Base-by-base conservation (phyloP, 2,888 invertebrate genomes). In the Dynastes grantii region DNA sequence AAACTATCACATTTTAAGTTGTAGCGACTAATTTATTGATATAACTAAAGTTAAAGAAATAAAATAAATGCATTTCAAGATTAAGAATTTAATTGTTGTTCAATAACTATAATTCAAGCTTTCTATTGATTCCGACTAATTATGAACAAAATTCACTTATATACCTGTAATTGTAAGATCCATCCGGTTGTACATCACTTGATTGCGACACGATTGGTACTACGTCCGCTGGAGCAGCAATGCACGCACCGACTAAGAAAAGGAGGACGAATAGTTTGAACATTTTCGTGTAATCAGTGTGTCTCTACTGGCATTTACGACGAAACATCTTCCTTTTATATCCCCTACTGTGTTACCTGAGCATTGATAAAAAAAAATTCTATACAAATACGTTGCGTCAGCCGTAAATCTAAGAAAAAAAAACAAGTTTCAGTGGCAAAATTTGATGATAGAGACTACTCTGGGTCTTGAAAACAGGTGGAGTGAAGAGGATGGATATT, bases 111-210 rank as follows among this genome's bases (percentile, higher is more conserved):
- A 45, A 11, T 37, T 37, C 3, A 45, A 45, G 11, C 3, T 11
- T 45, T 45, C 45, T 11, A 11, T 45, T 45, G 6, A 45, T 45
- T 45, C 5, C 5, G 32, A 45, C 8, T 2, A 8, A 11, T 45
- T 8, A 45, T 2, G 45, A 45, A 11, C 11, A 45, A 45, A 45
- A 11, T 45, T 11, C 8, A 58, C 8, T 22, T 70, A 6, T 70
- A 68, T 76, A 78, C 78, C 76, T 63, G 68, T 76, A 78, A 70
- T 78, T 76, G 53, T 73, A 78, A 49, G 76, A 68, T 63, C 78
- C 78, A 53, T 78, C 78, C 5, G 76, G 61, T 70, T 78, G 76
- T 32, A 78, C 78, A 16, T 76, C 78, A 78, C 76, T 78, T n/a
- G 63, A 63, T 63, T 78, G 76, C 16, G 70, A 68, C 51, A 78